These are phyloP conservation scores for Sebastes variabilis DNA, from an alignment of 2,797 vertebrate species.

Conservation along the genomic window DNA sequence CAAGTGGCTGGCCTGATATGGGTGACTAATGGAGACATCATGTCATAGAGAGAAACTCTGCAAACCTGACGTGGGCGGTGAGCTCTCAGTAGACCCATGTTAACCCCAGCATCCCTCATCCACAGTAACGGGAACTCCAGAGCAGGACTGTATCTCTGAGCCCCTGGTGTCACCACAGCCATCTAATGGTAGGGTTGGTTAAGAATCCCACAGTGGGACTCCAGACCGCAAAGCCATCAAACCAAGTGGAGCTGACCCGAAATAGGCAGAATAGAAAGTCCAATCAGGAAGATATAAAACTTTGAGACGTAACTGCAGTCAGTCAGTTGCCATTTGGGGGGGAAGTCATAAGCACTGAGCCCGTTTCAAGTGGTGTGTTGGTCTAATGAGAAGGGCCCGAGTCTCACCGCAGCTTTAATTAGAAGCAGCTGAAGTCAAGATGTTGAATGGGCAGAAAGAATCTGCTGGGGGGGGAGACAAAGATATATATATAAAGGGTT, in stretches of 20 bases:
- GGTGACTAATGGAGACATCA: conserved; percentile 67
- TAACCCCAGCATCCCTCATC: conserved; percentile 35
- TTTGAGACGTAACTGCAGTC: conserved; percentile 38
- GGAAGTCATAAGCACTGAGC: conserved; percentile 18
- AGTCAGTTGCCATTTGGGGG: conserved; percentile 30
- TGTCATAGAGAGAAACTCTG: conserved; percentile 43
- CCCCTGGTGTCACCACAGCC: conserved; percentile 41
- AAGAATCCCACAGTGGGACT: conserved; percentile 26
- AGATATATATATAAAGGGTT: not conserved
- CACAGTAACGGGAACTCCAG: conserved; percentile 20
- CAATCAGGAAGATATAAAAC: conserved; percentile 52
- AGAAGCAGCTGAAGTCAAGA: conserved; percentile 62
- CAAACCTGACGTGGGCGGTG: conserved; percentile 45
- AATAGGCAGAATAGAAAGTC: conserved; percentile 56
- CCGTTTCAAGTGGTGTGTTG: conserved; percentile 65
- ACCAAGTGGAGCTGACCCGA: conserved; percentile 31
- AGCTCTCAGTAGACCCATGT: conserved; percentile 37
- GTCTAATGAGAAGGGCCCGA: conserved; percentile 67
- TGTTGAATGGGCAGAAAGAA: conserved; percentile 34
- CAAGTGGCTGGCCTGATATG: conserved; percentile 55
- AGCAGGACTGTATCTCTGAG: conserved; percentile 15
- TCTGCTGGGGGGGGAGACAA: not conserved
- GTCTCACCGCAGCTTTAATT: conserved; percentile 59
- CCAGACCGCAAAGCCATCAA: conserved; percentile 41
- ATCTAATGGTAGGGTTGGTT: conserved; percentile 44